Conservation (phyloP, 2,888 invertebrate species). For the Chorisops tibialis region DNA sequence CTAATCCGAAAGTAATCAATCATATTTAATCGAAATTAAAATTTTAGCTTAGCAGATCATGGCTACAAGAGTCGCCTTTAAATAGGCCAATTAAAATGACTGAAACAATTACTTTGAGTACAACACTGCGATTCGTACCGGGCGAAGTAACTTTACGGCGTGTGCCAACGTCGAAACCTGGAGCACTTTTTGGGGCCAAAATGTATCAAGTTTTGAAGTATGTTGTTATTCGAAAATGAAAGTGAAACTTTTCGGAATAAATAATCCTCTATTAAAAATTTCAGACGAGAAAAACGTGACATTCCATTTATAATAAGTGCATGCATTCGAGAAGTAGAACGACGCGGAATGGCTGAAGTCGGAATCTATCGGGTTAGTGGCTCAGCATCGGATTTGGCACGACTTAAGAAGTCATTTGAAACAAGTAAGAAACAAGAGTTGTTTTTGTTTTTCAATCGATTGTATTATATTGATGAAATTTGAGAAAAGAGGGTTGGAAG, state of each 20-base stretch:
- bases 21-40: conserved; percentile 27
- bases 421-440: no score
- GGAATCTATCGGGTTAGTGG: conserved; percentile 94
- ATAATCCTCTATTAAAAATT: background rate
- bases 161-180: conserved; percentile 82
- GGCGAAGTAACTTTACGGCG: conserved; percentile 80
- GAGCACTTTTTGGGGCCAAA: conserved; percentile 87
- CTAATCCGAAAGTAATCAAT: background rate
- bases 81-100: conserved; percentile 71
- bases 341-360: conserved; percentile 85
- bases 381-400: conserved; percentile 84
- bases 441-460: conserved; percentile 33
- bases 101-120: conserved; percentile 66
- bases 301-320: conserved; percentile 87
- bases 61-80: conserved; percentile 67
- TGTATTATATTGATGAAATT: no score
- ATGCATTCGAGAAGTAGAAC: conserved; percentile 88
- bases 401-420: conserved; percentile 88
- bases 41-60: conserved; percentile 70
- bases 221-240: conserved; percentile 43
- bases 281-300: conserved; percentile 74
- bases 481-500: background rate
- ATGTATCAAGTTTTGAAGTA: conserved; percentile 86
- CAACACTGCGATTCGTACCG: conserved; percentile 76
- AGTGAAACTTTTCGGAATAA: background rate